Conservation (phyloP, 2,888 invertebrate genomes). For the Tanypteryx hageni region DNA sequence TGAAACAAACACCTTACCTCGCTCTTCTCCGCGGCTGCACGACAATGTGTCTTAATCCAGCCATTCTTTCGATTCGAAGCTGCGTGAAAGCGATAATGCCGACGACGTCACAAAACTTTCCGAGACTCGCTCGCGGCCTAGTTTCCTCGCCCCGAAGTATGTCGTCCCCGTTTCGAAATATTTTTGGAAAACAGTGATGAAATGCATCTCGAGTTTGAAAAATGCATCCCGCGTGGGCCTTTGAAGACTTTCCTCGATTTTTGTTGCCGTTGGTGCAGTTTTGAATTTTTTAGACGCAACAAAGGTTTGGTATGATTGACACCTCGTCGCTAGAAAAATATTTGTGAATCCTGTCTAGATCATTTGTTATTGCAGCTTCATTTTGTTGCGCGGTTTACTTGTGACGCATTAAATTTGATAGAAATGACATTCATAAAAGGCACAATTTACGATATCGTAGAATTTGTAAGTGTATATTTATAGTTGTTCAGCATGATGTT, state of each 20-base stretch:
- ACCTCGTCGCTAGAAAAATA: no score
- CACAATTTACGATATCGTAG: no score
- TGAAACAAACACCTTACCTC: not conserved
- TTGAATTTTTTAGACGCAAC: no score
- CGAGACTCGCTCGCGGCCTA: conserved; percentile 35
- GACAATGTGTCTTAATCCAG: conserved; percentile 40
- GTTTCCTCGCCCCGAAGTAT: conserved; percentile 1
- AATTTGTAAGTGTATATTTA: no score
- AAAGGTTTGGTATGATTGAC: no score
- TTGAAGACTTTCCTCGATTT: not conserved
- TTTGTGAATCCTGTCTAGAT: no score
- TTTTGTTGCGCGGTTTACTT: no score
- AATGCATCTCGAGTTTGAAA: not conserved
- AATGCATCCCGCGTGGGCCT: not conserved
- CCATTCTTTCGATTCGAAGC: conserved; percentile 53
- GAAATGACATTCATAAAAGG: no score
- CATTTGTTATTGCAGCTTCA: no score
- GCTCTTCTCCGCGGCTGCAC: conserved; percentile 1
- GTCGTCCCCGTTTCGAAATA: not conserved
- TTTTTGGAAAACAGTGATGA: not conserved
- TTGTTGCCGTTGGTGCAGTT: no score
- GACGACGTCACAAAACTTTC: conserved; percentile 22
- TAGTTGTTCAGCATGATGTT: no score
- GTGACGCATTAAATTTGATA: no score
- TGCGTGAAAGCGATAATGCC: conserved; percentile 38